Percentiles rank a stretch among this genome's conserved stretches.
phyloP scores from a whole-genome alignment of 2,113 vertebrate species.

The Rhinolophus sinicus region DNA sequence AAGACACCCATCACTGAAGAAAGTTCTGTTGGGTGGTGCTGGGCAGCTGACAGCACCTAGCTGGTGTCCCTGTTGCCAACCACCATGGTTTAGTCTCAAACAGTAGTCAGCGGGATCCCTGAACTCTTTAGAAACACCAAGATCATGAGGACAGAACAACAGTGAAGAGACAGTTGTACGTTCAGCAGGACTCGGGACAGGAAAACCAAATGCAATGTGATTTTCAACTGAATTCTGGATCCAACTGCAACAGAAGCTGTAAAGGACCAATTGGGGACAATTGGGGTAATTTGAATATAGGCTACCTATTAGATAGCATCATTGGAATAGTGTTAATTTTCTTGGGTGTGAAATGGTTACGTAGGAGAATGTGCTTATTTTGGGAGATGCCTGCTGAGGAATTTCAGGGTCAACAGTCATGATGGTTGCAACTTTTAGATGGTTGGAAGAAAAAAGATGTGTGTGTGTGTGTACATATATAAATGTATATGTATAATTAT shows the following conservation, averaged over 20 bases:
- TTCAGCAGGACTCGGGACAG: rapidly evolving
- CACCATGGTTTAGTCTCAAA: background rate
- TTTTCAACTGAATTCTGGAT: background rate
- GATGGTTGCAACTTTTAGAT: background rate
- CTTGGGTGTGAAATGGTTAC: no score
- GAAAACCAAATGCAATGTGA: background rate
- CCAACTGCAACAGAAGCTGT: background rate
- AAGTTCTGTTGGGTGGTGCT: rapidly evolving
- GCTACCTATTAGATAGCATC: rapidly evolving
- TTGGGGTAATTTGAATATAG: background rate
- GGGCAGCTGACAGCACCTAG: rapidly evolving
- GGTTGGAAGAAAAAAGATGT: background rate
- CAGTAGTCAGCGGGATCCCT: background rate
- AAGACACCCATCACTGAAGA: background rate
- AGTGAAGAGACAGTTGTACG: background rate
- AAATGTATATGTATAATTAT: background rate
- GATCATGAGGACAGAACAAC: background rate
- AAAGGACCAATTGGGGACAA: rapidly evolving
- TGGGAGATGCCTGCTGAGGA: background rate
- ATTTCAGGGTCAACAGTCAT: background rate
- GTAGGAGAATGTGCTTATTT: background rate
- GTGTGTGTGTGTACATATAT: background rate
- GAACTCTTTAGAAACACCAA: background rate
- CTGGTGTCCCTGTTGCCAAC: background rate
- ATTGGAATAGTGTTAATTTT: rapidly evolving